Base-by-base conservation (phyloP, 2,113 vertebrate genomes). In the Crotalus tigris region DNA sequence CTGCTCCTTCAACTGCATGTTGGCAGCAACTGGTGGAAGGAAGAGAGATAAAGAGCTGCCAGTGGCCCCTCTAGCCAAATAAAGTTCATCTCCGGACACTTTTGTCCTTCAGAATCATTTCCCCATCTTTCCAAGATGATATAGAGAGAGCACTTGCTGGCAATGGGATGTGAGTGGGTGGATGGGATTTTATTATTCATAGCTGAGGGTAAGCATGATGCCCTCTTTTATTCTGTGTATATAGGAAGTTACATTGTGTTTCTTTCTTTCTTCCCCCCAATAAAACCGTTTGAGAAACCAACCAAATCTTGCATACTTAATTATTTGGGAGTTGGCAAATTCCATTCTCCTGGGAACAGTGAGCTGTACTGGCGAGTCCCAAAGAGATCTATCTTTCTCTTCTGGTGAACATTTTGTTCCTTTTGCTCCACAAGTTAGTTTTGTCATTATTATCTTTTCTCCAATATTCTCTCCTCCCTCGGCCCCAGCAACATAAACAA, bases 211-310 rank as follows among this genome's bases (percentile, higher is more conserved):
- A 55, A 46, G 13, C 29, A 3, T 4, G 59, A 17, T 9, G 19
- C 5, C 13, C 51, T 57, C 59, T 24, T 24, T 81, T 81, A 23
- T 55, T 89, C 21, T 91, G 39, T 49, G 44, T 85, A 81, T 49
- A 19, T 81, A 49, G n/a, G 19, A 46, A 13, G 51, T 89, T 46
- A 58, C n/a, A 46, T 12, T 39, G 15, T 81, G 51, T 89, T 89
- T 49, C 51, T 59, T 55, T 44, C 59, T 54, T 26, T 39, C 19
- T 33, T 1, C 9, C 24, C 69, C 55, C 69, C 26, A 92, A 89
- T 92, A 92, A 92, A 92, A 92, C 51, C 88, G 53, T n/a, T 49
- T 75, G 33, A 24, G 23, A 46, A n/a, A 85, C 24, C 61, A 57
- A 29, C 61, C 26, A 44, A 29, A 55, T 9, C 19, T 75, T 11